Percentiles rank a stretch among this genome's conserved stretches.
Conservation (phyloP, 2,888 invertebrate genomes). For the Diaprepes abbreviatus region DNA sequence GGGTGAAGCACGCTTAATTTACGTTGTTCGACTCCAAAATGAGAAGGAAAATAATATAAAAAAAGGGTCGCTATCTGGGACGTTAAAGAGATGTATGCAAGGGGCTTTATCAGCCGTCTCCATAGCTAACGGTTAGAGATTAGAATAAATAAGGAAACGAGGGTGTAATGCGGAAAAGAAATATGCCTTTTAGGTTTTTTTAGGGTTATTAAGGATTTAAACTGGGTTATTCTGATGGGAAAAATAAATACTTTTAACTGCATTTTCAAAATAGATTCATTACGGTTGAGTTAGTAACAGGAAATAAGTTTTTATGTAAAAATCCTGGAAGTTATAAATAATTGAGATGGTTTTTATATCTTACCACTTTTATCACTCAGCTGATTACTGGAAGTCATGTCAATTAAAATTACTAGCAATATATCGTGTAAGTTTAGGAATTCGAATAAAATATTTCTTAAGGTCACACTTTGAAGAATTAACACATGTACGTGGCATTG, state of each 20-base stretch:
- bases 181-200: slow-evolving; percentile 18
- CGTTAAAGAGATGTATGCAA: slow-evolving; percentile 25
- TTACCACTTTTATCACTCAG: too few relatives aligned
- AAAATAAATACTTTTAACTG: slow-evolving; percentile 4
- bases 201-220: slow-evolving; percentile 2
- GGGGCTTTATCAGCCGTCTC: slow-evolving; percentile 24
- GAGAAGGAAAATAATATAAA: slow-evolving; percentile 13
- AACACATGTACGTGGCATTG: too few relatives aligned
- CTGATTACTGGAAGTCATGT: too few relatives aligned
- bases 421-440: too few relatives aligned
- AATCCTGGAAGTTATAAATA: too few relatives aligned
- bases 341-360: too few relatives aligned
- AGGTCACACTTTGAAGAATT: too few relatives aligned
- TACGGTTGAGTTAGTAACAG: too few relatives aligned
- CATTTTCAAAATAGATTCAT: neutral
- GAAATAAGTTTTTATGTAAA: too few relatives aligned
- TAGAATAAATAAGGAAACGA: slow-evolving; percentile 37
- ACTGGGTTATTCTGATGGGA: neutral
- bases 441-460: too few relatives aligned
- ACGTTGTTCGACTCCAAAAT: slow-evolving; percentile 15
- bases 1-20: neutral
- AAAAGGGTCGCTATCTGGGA: slow-evolving; percentile 17
- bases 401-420: too few relatives aligned
- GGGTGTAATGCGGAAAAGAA: slow-evolving; percentile 22
- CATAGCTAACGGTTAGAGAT: slow-evolving; percentile 27